phyloP scores from a whole-genome alignment of 2,888 invertebrate species.

The Maniola hyperantus region DNA sequence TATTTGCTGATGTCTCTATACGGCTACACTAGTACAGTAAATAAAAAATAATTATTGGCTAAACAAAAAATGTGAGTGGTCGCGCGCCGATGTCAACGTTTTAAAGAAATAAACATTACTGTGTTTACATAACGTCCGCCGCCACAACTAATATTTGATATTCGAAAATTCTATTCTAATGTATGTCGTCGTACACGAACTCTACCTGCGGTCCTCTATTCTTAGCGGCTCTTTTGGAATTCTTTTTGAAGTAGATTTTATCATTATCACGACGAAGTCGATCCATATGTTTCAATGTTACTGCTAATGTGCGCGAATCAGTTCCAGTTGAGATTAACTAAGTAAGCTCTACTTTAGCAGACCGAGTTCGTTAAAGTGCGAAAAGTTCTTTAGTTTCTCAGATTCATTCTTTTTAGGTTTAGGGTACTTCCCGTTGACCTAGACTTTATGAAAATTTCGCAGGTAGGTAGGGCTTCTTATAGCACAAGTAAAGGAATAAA shows the following conservation, averaged over 20 bases:
- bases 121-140: constrained; percentile 78
- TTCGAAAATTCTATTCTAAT: constrained; percentile 82
- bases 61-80: constrained; percentile 76
- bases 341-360: too few relatives aligned
- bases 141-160: constrained; percentile 79
- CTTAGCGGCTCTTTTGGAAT: constrained; percentile 76
- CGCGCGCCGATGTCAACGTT: constrained; percentile 73
- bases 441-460: too few relatives aligned
- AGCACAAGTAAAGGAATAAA: too few relatives aligned
- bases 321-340: too few relatives aligned
- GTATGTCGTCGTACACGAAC: constrained; percentile 72
- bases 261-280: background rate
- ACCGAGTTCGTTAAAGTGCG: too few relatives aligned
- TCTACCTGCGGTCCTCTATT: constrained; percentile 50
- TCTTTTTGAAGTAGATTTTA: constrained; percentile 8
- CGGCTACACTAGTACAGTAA: constrained; percentile 68
- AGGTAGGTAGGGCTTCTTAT: too few relatives aligned
- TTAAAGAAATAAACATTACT: constrained; percentile 80
- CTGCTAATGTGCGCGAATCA: background rate
- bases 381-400: too few relatives aligned
- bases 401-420: too few relatives aligned
- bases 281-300: background rate
- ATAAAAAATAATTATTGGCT: constrained; percentile 79
- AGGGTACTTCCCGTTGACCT: too few relatives aligned
- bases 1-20: constrained; percentile 65